phyloP scores from a whole-genome alignment of 2,797 vertebrate species.

The Fratercula arctica region DNA sequence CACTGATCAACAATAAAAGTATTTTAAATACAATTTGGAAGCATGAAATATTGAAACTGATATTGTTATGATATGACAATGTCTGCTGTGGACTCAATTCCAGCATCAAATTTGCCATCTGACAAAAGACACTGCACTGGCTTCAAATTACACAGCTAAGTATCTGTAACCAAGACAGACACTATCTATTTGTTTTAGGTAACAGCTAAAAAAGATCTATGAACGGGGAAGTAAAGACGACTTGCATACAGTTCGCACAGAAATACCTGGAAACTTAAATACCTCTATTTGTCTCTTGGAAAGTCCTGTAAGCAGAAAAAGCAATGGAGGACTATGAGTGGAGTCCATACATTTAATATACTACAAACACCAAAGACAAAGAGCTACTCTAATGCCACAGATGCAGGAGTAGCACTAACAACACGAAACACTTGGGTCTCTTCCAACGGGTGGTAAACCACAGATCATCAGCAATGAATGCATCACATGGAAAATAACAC shows the following conservation, averaged over 20 bases:
- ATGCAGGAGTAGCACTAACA: neutral
- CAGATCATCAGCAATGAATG: neutral
- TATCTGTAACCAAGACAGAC: neutral
- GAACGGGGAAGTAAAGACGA: neutral
- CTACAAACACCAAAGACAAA: neutral
- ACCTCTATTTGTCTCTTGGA: neutral
- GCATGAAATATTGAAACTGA: conserved; percentile 23
- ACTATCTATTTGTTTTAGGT: neutral
- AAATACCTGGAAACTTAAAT: neutral
- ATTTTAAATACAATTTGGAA: conserved; percentile 20
- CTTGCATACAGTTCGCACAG: neutral
- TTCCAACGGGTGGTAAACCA: neutral
- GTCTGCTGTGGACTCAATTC: conserved; percentile 26
- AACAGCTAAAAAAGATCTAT: neutral
- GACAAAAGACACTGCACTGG: neutral
- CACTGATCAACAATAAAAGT: neutral
- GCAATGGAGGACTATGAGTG: neutral
- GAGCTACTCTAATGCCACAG: neutral
- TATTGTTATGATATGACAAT: neutral
- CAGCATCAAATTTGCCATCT: neutral
- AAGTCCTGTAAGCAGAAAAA: neutral
- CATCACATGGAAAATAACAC: neutral
- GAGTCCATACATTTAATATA: neutral
- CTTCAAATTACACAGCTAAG: neutral
- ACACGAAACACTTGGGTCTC: neutral